Conservation (phyloP, 2,797 vertebrate genomes). For the Rhinoraja longicauda region DNA sequence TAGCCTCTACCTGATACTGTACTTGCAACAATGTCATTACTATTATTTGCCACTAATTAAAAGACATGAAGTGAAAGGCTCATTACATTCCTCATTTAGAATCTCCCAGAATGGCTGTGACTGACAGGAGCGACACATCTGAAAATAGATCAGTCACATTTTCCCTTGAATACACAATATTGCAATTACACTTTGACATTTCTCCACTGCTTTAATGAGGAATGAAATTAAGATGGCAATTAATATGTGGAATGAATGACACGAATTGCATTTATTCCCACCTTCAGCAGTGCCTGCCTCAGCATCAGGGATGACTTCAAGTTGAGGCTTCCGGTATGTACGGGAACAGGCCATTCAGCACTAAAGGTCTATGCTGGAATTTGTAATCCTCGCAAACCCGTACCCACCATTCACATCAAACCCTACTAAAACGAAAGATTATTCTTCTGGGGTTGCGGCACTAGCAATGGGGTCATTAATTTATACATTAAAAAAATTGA, state of each 20-base stretch:
- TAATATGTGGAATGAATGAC: neutral
- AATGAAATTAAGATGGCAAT: neutral
- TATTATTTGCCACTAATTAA: neutral
- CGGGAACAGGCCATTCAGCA: neutral
- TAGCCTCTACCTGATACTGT: neutral
- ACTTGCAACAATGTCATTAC: neutral
- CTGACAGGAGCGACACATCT: neutral
- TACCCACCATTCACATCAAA: neutral
- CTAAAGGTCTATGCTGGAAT: neutral
- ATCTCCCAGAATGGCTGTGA: neutral
- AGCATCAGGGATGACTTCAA: neutral
- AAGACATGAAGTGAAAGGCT: neutral
- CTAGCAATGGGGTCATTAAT: too few species aligned
- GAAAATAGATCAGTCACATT: constrained; percentile 12
- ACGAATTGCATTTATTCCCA: neutral
- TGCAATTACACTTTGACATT: neutral
- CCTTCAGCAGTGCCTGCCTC: neutral
- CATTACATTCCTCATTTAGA: constrained; percentile 4
- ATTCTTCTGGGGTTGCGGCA: too few species aligned
- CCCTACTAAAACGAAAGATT: neutral
- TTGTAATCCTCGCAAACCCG: neutral
- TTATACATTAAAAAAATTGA: too few species aligned
- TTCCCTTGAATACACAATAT: neutral
- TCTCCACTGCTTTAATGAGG: too few species aligned
- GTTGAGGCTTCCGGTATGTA: neutral